These are phyloP conservation scores for Acromyrmex heyeri DNA, from an alignment of 1,140 invertebrate species.

Conservation along the genomic window DNA sequence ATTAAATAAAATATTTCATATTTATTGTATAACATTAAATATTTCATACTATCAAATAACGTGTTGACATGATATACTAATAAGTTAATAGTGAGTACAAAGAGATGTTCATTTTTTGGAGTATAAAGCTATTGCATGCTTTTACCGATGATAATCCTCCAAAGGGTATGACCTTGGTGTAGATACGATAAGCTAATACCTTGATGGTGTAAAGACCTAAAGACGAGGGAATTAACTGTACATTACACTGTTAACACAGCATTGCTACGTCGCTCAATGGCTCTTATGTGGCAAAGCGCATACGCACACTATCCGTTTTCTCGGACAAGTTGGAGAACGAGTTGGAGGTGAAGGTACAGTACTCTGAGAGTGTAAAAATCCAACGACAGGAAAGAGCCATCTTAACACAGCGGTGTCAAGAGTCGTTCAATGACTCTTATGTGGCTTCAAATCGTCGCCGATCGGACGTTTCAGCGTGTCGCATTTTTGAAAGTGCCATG, in stretches of 20 bases:
- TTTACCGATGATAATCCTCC: neutral
- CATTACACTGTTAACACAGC: neutral
- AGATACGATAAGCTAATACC: neutral
- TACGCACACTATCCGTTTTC: no score
- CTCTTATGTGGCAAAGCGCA: neutral
- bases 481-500: no score
- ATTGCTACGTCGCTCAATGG: neutral
- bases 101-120: neutral
- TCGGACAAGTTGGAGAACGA: no score
- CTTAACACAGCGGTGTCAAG: neutral
- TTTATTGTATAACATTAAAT: neutral
- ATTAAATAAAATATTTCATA: neutral
- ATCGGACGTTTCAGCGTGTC: no score
- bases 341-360: no score
- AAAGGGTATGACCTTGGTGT: neutral
- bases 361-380: no score
- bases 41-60: neutral
- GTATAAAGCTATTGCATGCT: neutral
- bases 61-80: neutral
- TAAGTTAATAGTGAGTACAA: neutral
- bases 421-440: neutral
- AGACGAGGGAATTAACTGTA: neutral
- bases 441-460: no score
- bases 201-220: neutral
- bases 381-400: no score